Percentiles rank a stretch among this genome's conserved stretches.
These are phyloP conservation scores for Mormyrus hasselquistii DNA, from an alignment of 2,797 vertebrate species.

Conservation along the genomic window DNA sequence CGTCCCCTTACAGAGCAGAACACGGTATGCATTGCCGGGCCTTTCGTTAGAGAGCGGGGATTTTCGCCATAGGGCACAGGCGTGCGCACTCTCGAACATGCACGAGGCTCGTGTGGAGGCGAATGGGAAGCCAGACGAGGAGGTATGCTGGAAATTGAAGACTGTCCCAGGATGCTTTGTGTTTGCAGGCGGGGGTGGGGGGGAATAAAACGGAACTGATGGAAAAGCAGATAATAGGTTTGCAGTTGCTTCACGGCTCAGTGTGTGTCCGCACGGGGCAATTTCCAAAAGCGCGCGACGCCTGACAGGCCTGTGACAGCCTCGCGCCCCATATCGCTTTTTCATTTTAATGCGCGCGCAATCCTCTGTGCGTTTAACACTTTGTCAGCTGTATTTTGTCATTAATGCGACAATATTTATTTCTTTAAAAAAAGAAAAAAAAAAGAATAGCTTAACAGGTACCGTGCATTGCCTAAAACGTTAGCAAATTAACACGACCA, in stretches of 20 bases:
- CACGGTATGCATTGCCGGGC: background rate
- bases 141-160: constrained; percentile 66
- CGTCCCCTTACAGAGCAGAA: constrained; percentile 38
- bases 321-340: constrained; percentile 22
- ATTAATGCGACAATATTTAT: background rate
- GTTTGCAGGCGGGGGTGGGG: constrained; percentile 39
- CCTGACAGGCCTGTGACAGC: constrained; percentile 65
- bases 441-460: background rate
- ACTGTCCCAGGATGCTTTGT: constrained; percentile 53
- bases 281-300: constrained; percentile 62
- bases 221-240: constrained; percentile 74
- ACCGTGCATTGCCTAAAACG: background rate
- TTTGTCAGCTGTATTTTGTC: background rate
- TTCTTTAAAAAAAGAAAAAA: background rate
- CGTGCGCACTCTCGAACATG: constrained; percentile 21
- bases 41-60: background rate
- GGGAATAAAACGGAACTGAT: constrained; percentile 65
- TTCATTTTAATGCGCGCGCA: constrained; percentile 35
- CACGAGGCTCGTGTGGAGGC: constrained; percentile 33
- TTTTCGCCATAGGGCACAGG: background rate
- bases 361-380: background rate
- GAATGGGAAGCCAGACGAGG: constrained; percentile 53
- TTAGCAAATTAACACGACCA: background rate
- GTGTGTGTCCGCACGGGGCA: constrained; percentile 66
- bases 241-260: constrained; percentile 69